phyloP scores from a whole-genome alignment of 2,113 vertebrate genomes.

The Leptobrachium leishanense region DNA sequence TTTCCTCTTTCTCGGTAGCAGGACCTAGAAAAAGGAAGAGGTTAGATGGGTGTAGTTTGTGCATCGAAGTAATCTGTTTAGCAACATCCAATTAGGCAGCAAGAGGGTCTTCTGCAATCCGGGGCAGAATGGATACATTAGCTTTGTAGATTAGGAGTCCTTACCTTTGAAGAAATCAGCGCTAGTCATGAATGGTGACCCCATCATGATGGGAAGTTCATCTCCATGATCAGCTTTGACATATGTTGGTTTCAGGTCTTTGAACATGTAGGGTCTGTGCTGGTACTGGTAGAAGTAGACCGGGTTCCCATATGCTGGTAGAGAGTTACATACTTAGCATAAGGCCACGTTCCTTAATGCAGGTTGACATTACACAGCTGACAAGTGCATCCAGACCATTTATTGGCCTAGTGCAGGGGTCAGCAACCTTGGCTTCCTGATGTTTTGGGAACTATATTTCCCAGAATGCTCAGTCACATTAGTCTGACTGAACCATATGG shows the following conservation, averaged over 20 bases:
- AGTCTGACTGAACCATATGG: too few species aligned
- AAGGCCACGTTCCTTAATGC: too few species aligned
- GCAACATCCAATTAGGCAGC: neutral
- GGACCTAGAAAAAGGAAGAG: constrained; percentile 55
- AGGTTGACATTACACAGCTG: neutral
- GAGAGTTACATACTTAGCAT: too few species aligned
- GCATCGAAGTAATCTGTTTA: too few species aligned
- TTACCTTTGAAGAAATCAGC: constrained; percentile 56
- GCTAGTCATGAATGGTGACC: constrained; percentile 70
- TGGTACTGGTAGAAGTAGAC: constrained; percentile 87
- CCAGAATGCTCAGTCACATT: too few species aligned
- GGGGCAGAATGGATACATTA: neutral
- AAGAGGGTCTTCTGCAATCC: too few species aligned
- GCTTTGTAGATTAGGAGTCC: neutral
- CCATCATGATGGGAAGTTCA: constrained; percentile 77
- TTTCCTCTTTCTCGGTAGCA: constrained; percentile 64
- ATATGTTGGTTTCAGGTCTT: constrained; percentile 67
- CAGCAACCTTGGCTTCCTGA: too few species aligned
- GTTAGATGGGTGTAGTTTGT: too few species aligned
- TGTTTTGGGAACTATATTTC: too few species aligned
- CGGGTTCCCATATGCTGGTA: constrained; percentile 71
- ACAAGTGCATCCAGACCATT: too few species aligned
- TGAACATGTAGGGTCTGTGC: constrained; percentile 56
- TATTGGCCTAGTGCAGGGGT: neutral
- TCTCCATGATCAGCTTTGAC: constrained; percentile 78